phyloP scores from a whole-genome alignment of 2,113 vertebrate species.

The Python bivittatus region DNA sequence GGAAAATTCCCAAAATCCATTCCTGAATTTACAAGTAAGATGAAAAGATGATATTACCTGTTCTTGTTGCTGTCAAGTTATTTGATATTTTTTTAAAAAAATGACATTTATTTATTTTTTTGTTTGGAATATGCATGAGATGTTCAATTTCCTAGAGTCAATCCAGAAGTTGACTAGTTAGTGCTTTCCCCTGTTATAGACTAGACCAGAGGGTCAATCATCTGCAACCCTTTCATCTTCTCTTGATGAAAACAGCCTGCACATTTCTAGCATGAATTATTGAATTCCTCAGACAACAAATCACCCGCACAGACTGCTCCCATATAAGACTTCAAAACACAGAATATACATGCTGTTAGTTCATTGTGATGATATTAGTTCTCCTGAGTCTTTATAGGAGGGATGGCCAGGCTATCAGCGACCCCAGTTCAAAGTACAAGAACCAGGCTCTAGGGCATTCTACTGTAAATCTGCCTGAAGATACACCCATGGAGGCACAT shows the following conservation, averaged over 20 bases:
- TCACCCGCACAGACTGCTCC: neutral
- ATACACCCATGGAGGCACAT: neutral
- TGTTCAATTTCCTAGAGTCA: neutral
- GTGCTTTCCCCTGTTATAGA: neutral
- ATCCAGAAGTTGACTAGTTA: neutral
- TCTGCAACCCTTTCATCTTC: neutral
- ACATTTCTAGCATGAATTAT: neutral
- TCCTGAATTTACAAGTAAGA: neutral
- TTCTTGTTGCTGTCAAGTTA: neutral
- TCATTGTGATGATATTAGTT: neutral
- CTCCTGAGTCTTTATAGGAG: constrained; percentile 35
- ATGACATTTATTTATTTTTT: neutral
- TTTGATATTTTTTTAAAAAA: neutral
- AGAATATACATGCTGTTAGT: neutral
- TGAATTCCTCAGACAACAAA: neutral
- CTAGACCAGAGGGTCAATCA: neutral
- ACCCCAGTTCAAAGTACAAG: neutral
- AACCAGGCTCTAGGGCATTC: neutral
- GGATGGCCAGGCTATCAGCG: neutral
- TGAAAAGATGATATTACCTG: neutral
- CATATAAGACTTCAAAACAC: neutral
- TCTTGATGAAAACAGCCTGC: neutral
- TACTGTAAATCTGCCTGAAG: neutral
- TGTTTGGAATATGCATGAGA: neutral
- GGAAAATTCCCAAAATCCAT: neutral